These are phyloP conservation scores for Emys orbicularis DNA, from an alignment of 2,797 vertebrate genomes.

Conservation along the genomic window DNA sequence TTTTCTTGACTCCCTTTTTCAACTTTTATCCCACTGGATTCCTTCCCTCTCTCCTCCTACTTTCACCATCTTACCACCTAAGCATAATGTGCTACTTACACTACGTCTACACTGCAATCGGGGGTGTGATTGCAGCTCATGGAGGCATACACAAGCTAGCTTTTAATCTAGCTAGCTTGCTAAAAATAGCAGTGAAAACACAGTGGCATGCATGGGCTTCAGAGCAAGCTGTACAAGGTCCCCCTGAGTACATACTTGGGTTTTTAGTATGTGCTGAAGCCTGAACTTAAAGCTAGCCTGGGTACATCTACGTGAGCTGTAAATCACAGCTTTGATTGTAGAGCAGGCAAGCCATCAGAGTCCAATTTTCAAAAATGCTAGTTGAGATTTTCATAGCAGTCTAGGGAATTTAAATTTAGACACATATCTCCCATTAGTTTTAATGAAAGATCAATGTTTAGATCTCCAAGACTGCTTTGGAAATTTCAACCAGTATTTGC, in stretches of 20 bases:
- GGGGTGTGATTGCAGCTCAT: neutral
- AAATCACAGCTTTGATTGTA: neutral
- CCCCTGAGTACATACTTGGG: neutral
- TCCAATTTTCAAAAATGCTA: neutral
- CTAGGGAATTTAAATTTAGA: neutral
- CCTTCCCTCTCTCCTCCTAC: neutral
- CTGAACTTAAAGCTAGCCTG: neutral
- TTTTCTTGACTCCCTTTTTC: neutral
- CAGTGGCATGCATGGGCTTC: neutral
- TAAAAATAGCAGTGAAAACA: neutral
- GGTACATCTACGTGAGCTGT: neutral
- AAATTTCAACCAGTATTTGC: neutral
- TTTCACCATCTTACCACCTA: neutral
- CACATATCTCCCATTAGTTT: neutral
- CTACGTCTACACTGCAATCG: neutral
- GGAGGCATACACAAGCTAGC: neutral
- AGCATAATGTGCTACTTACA: neutral
- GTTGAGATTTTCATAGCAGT: neutral
- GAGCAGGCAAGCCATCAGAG: neutral
- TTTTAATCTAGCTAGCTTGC: neutral
- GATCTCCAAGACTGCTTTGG: neutral
- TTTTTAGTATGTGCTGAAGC: neutral
- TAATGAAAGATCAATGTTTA: neutral
- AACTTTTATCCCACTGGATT: neutral
- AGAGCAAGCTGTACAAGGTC: neutral